phyloP scores from a whole-genome alignment of 2,888 invertebrate genomes.

The Acronicta alni region DNA sequence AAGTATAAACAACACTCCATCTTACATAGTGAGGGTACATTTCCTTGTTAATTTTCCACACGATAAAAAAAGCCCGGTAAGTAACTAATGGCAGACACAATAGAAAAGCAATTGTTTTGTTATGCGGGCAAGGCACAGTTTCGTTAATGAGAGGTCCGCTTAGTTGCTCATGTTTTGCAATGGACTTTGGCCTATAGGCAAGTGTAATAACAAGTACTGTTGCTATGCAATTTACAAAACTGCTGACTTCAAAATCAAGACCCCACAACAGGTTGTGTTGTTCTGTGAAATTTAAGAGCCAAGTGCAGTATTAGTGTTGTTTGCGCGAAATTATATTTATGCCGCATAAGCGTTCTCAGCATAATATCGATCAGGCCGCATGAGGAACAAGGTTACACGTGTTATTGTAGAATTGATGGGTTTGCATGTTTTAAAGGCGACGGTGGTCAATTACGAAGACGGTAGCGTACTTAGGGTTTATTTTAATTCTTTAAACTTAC shows the following conservation, averaged over 20 bases:
- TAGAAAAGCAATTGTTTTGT: no score
- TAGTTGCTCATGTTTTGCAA: neutral
- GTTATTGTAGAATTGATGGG: slow-evolving; percentile 63
- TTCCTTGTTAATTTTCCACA: no score
- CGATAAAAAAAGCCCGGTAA: no score
- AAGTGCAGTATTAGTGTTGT: slow-evolving; percentile 31
- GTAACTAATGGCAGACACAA: no score
- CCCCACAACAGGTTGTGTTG: slow-evolving; percentile 24
- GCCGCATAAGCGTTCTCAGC: slow-evolving; percentile 38
- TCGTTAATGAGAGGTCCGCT: neutral
- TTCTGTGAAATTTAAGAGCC: slow-evolving; percentile 24
- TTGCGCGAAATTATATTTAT: slow-evolving; percentile 33
- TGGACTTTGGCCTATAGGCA: neutral
- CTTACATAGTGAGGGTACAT: no score
- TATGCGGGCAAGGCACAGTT: no score
- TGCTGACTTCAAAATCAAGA: slow-evolving; percentile 19
- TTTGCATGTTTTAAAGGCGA: slow-evolving; percentile 64
- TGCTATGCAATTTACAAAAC: slow-evolving; percentile 18
- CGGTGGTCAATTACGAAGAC: slow-evolving; percentile 54
- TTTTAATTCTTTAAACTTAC: slow-evolving; percentile 2
- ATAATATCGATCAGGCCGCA: slow-evolving; percentile 46
- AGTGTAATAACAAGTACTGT: neutral
- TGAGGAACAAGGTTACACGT: slow-evolving; percentile 83
- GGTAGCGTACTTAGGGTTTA: slow-evolving; percentile 45
- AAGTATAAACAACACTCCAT: no score